Percentiles rank a stretch among this genome's conserved stretches.
Conservation (phyloP, 2,797 vertebrate genomes). For the Halcyon leucocephala region DNA sequence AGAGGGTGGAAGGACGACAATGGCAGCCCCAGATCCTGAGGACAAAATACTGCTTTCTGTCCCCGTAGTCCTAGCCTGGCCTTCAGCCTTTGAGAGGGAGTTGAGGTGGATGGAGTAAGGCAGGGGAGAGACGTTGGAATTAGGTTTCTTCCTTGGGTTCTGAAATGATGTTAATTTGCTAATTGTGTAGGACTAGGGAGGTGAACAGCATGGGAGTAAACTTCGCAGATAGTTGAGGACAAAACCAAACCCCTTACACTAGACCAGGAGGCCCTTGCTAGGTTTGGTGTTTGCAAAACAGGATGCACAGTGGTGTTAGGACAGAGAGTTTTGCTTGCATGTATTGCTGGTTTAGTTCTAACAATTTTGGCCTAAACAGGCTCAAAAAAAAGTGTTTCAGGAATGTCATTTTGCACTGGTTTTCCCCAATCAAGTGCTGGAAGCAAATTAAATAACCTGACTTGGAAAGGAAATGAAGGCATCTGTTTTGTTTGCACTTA, state of each 20-base stretch:
- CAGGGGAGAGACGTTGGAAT: not conserved
- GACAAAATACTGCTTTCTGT: not conserved
- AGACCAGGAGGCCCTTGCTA: not conserved
- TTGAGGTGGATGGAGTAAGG: not conserved
- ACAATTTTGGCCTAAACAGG: not conserved
- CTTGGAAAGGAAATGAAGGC: conserved; percentile 40
- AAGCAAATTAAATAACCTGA: not conserved
- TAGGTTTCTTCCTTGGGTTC: not conserved
- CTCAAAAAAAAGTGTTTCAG: not conserved
- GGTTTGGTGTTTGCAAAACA: not conserved
- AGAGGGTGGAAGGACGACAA: not conserved
- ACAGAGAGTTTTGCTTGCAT: not conserved
- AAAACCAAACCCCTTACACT: not conserved
- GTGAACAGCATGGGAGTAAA: not conserved
- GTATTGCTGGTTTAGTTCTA: not conserved
- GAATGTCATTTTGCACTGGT: not conserved
- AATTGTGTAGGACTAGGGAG: not conserved
- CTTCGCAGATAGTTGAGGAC: not conserved
- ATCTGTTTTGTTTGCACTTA: conserved; percentile 34
- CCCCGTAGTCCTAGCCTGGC: not conserved
- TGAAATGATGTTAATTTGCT: not conserved
- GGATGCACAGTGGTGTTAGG: not conserved
- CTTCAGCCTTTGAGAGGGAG: not conserved
- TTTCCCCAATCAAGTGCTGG: not conserved
- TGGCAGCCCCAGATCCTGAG: not conserved